These are phyloP conservation scores for Paralvinella palmiformis DNA, from an alignment of 1,140 invertebrate species.

Conservation along the genomic window DNA sequence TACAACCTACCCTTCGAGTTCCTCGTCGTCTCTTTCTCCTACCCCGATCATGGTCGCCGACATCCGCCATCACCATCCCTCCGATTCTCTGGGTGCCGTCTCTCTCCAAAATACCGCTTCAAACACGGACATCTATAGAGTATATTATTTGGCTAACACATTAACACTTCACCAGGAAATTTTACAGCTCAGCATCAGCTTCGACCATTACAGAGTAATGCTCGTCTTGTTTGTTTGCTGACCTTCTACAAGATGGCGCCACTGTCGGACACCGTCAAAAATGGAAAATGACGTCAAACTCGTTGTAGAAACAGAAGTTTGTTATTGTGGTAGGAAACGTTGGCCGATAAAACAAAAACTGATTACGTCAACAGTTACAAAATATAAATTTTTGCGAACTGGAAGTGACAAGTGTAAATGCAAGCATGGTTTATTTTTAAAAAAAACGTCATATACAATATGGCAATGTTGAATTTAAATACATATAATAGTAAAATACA, in stretches of 20 bases:
- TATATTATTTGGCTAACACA: too few species aligned
- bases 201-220: too few species aligned
- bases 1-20: background rate
- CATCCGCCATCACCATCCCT: background rate
- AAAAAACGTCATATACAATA: background rate
- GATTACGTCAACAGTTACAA: background rate
- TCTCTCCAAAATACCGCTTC: too few species aligned
- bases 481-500: too few species aligned
- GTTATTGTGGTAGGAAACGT: background rate
- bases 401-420: background rate
- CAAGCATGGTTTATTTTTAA: background rate
- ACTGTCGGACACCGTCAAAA: background rate
- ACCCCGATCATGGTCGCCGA: background rate
- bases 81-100: background rate
- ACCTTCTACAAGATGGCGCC: too few species aligned
- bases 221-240: too few species aligned
- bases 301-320: background rate
- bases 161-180: too few species aligned
- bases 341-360: background rate
- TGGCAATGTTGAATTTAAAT: background rate
- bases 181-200: too few species aligned
- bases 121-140: too few species aligned
- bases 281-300: constrained; percentile 2
- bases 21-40: constrained; percentile 1
- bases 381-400: background rate